Base-by-base conservation (phyloP, 2,797 vertebrate genomes). In the Aulostomus chinensis region DNA sequence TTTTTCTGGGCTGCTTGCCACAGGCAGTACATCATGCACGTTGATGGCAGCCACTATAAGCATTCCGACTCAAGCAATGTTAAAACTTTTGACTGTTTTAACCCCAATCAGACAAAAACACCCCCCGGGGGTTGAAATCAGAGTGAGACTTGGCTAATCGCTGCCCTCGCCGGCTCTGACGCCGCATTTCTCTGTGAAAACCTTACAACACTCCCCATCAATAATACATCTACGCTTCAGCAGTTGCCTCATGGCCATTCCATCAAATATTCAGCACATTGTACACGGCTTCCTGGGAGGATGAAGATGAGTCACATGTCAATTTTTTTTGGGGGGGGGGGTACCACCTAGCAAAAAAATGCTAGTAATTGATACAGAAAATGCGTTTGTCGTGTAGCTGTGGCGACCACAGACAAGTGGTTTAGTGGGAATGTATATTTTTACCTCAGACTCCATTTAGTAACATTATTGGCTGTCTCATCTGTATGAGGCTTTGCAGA, bases 181-280 rank as follows among this genome's bases (percentile, higher is more conserved):
- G 52, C 65, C 59, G 76, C 71, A 73, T 58, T 75, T 80, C 51
- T 60, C 60, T 55, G 68, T 76, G 73, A 87, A 83, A 87, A 83
- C 59, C 73, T 67, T 10, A 67, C 76, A 76, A 70, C 34, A 32
- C 52, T 53, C 20, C 69, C 55, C 71, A 88, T 91, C 69, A 86
- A 90, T 92, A 79, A 90, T 91, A 77, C 62, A 89, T 73, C 34
- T 43, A 32, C 36, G 48, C 59, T 38, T 55, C 33, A 12, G 65
- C 52, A 7, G 67, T 66, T 66, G 80, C 77, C 69, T 83, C 75
- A 68, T 36, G 36, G 78, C 71, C 46, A 55, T 65, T 18, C 4
- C 52, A 82, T 91, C 21, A 86, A 91, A 84, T 86, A 86, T 88
- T 81, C 52, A 91, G 67, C 42, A 63, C 62, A 53, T 42, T 68